These are phyloP conservation scores for Adelphocoris suturalis DNA, from an alignment of 2,888 invertebrate genomes.

Conservation along the genomic window DNA sequence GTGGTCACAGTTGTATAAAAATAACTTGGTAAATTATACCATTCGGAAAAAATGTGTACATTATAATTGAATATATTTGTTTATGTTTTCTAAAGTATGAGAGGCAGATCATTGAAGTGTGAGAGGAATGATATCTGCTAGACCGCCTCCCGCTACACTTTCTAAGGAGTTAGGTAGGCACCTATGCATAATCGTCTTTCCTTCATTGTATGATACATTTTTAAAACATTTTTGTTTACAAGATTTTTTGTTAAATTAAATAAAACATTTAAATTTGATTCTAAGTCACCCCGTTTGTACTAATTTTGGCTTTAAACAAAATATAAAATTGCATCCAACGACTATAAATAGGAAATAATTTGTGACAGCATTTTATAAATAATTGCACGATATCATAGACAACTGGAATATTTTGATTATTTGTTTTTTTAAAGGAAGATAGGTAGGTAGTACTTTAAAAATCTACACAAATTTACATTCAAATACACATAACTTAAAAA, in stretches of 20 bases:
- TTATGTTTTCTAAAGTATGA: background rate
- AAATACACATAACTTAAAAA: slow-evolving; percentile 75
- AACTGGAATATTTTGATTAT: slow-evolving; percentile 69
- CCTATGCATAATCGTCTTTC: background rate
- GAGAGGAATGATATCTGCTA: background rate
- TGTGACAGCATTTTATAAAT: slow-evolving; percentile 73
- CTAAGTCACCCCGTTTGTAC: slow-evolving; percentile 62
- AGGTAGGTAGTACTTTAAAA: slow-evolving; percentile 69
- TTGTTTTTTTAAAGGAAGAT: slow-evolving; percentile 75
- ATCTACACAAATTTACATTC: slow-evolving; percentile 76
- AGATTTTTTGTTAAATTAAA: background rate
- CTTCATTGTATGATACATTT: slow-evolving; percentile 36
- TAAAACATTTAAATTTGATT: slow-evolving; percentile 44
- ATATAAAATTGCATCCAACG: slow-evolving; percentile 59
- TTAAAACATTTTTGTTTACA: background rate
- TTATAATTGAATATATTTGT: background rate
- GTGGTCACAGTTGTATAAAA: background rate
- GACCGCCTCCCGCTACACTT: background rate
- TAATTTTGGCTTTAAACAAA: slow-evolving; percentile 62
- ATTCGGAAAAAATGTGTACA: no score
- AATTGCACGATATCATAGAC: slow-evolving; percentile 75
- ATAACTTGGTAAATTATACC: no score
- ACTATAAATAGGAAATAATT: slow-evolving; percentile 62
- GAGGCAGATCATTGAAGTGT: slow-evolving; percentile 2
- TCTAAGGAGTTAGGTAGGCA: slow-evolving; percentile 15